phyloP scores from a whole-genome alignment of 2,797 vertebrate genomes.

The Acanthurus leucopareius region DNA sequence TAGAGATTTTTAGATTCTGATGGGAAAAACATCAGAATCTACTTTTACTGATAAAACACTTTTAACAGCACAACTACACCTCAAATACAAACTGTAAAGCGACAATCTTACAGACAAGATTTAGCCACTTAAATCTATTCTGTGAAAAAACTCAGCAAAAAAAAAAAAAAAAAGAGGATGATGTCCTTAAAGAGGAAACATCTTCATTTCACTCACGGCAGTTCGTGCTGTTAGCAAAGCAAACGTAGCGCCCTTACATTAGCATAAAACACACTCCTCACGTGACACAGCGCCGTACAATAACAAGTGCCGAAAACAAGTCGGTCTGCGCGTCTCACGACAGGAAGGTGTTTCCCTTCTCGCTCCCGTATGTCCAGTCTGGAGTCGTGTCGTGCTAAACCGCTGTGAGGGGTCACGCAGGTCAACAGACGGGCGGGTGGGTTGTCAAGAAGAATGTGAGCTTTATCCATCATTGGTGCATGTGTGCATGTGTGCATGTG shows the following conservation, averaged over 20 bases:
- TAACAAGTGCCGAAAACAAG: conserved; percentile 4
- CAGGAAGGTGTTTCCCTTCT: conserved; percentile 26
- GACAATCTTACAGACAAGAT: neutral
- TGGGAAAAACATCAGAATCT: neutral
- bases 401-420: conserved; percentile 35
- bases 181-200: conserved; percentile 6
- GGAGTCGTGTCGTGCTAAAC: conserved; percentile 37
- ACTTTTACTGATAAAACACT: neutral
- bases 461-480: conserved; percentile 52
- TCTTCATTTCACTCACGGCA: conserved; percentile 12
- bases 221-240: conserved; percentile 31
- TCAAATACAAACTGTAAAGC: neutral
- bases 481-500: conserved; percentile 25
- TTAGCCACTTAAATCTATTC: neutral
- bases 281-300: conserved; percentile 3
- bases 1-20: neutral
- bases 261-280: conserved; percentile 28
- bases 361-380: conserved; percentile 25
- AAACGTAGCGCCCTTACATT: conserved; percentile 2
- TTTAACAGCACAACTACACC: conserved; percentile 4
- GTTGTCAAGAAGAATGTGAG: conserved; percentile 54
- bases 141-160: conserved; percentile 17
- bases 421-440: conserved; percentile 31
- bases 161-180: neutral
- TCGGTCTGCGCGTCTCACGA: conserved; percentile 27